Percentiles rank a stretch among this genome's conserved stretches.
Conservation (phyloP, 1,140 invertebrate species). For the Diploscapter pachys region DNA sequence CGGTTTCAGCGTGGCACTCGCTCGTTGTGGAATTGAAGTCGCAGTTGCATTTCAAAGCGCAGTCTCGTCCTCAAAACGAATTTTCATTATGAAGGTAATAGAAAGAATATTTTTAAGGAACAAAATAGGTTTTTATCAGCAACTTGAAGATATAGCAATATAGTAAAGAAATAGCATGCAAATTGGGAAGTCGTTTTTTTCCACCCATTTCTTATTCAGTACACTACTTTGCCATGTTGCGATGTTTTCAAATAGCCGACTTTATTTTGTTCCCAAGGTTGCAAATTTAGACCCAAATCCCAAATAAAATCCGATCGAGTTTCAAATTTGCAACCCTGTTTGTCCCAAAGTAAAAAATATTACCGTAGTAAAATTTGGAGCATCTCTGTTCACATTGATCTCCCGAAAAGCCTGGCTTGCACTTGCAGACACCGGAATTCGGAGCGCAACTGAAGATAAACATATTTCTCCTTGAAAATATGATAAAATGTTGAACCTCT, state of each 20-base stretch:
- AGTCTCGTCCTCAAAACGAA: slow-evolving; percentile 23
- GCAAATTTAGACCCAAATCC: too few relatives aligned
- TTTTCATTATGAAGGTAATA: not conserved
- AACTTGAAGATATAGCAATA: too few relatives aligned
- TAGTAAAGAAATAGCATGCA: too few relatives aligned
- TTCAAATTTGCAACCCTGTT: too few relatives aligned
- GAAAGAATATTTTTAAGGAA: not conserved
- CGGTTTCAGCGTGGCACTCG: slow-evolving; percentile 74
- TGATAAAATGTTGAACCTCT: slow-evolving; percentile 9
- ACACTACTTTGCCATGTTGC: too few relatives aligned
- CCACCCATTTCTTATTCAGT: too few relatives aligned
- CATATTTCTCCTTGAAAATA: slow-evolving; percentile 1
- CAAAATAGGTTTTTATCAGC: too few relatives aligned
- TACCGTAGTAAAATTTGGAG: slow-evolving; percentile 20
- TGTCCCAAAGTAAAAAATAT: not conserved
- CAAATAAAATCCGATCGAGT: too few relatives aligned
- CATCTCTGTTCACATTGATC: slow-evolving; percentile 25
- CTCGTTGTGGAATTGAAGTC: slow-evolving; percentile 33
- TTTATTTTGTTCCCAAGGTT: too few relatives aligned
- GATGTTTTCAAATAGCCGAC: too few relatives aligned
- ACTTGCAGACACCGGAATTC: slow-evolving; percentile 76
- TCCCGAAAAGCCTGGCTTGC: slow-evolving; percentile 68
- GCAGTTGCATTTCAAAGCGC: slow-evolving; percentile 45
- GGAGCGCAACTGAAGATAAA: slow-evolving; percentile 69
- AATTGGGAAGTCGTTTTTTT: too few relatives aligned